Evolutionary conservation across 2,113 vertebrate genomes (phyloP).

Genomic region (Passer domesticus): DNA sequence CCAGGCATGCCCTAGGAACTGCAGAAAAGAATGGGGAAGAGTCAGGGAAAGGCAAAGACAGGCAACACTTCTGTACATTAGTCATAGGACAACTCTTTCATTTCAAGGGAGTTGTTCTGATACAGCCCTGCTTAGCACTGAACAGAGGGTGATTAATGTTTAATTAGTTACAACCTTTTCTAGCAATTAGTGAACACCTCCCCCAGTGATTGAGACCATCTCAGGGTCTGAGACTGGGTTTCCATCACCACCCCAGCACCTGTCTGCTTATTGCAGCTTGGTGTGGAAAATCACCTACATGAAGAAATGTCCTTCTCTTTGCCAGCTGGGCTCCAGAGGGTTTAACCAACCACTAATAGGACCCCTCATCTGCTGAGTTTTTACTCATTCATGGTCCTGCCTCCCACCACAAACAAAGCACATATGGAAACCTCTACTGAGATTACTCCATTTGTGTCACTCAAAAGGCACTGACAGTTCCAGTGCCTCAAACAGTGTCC

Average conservation of each 20-base stretch:
- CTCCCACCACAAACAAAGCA: not conserved
- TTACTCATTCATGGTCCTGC: not conserved
- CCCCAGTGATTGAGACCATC: not conserved
- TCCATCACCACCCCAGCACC: not conserved
- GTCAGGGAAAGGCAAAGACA: not conserved
- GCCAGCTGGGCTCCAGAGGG: not conserved
- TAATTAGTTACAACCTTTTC: not conserved
- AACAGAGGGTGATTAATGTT: not conserved
- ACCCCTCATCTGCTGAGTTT: not conserved
- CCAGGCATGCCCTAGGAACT: not conserved
- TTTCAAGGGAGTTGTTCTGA: not conserved
- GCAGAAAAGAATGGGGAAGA: not conserved
- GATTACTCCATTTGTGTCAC: not conserved
- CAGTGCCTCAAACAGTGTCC: not conserved
- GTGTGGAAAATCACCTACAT: not conserved
- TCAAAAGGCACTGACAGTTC: not conserved
- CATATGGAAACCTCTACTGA: not conserved
- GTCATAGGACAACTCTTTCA: not conserved
- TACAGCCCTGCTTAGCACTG: not conserved
- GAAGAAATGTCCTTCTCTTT: not conserved
- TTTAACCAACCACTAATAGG: not conserved
- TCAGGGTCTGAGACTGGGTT: not conserved
- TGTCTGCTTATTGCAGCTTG: not conserved
- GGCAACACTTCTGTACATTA: not conserved
- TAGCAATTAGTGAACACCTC: not conserved